Percentiles rank a stretch among this genome's conserved stretches.
phyloP scores from a whole-genome alignment of 2,113 vertebrate genomes.

The Sphyrna mokarran region DNA sequence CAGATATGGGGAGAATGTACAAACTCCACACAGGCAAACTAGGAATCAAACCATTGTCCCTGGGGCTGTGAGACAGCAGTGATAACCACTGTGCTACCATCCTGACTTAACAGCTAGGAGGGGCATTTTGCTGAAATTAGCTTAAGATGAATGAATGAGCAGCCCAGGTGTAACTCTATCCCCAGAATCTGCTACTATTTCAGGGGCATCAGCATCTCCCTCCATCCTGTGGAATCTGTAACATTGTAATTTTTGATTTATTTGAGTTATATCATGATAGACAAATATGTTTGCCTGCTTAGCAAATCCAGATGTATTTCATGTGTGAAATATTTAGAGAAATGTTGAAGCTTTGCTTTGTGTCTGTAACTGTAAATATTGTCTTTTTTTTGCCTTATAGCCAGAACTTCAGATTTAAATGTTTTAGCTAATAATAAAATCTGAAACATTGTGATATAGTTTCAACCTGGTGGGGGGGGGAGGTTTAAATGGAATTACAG shows the following conservation, averaged over 20 bases:
- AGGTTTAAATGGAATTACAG: neutral
- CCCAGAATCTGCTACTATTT: neutral
- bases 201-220: neutral
- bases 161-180: neutral
- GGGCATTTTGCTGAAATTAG: neutral
- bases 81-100: too few species aligned
- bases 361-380: neutral
- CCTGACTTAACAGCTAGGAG: neutral
- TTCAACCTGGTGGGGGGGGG: neutral
- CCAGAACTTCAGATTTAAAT: neutral
- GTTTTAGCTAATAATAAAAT: neutral
- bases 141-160: neutral
- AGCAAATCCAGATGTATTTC: neutral
- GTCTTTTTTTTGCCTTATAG: neutral
- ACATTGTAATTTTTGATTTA: neutral
- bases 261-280: neutral
- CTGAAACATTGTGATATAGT: neutral
- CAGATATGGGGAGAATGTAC: too few species aligned
- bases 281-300: neutral
- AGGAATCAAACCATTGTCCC: too few species aligned
- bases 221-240: neutral
- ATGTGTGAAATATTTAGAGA: neutral
- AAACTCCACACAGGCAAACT: too few species aligned
- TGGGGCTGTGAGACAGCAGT: too few species aligned
- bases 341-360: neutral